A percentile compares a stretch with the other conserved stretches of the same genome.
These are phyloP conservation scores for Habropoda laboriosa DNA, from an alignment of 1,140 invertebrate genomes.

Conservation along the genomic window DNA sequence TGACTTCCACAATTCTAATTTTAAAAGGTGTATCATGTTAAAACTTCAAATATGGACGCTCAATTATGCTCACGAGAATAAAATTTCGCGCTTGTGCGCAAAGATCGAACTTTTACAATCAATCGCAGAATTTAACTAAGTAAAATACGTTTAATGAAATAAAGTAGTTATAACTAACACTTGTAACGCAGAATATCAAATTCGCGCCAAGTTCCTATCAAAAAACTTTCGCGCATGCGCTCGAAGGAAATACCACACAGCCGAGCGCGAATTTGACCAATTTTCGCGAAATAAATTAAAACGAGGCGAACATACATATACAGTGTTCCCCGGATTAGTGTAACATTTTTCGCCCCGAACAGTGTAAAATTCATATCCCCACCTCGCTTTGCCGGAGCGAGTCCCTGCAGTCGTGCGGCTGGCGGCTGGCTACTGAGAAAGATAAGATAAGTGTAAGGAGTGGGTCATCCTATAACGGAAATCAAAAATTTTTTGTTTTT, in stretches of 20 bases:
- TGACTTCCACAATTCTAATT: not conserved
- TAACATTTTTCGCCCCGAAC: no score
- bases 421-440: no score
- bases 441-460: no score
- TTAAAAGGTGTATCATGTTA: not conserved
- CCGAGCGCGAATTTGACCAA: constrained; percentile 18
- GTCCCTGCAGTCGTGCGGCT: no score
- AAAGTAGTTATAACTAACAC: not conserved
- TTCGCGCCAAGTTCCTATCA: constrained; percentile 29
- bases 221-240: constrained; percentile 31
- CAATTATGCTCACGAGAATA: not conserved
- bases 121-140: not conserved
- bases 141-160: not conserved
- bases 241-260: not conserved
- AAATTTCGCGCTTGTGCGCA: not conserved
- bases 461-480: no score
- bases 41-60: not conserved
- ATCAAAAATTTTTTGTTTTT: no score
- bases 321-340: no score
- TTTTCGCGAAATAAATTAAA: constrained; percentile 42
- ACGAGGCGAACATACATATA: not conserved
- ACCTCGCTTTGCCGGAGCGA: no score
- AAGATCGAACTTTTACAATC: not conserved
- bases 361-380: no score
- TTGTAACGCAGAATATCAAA: not conserved